phyloP scores from a whole-genome alignment of 2,888 invertebrate species.

The Gymnocheta viridis region DNA sequence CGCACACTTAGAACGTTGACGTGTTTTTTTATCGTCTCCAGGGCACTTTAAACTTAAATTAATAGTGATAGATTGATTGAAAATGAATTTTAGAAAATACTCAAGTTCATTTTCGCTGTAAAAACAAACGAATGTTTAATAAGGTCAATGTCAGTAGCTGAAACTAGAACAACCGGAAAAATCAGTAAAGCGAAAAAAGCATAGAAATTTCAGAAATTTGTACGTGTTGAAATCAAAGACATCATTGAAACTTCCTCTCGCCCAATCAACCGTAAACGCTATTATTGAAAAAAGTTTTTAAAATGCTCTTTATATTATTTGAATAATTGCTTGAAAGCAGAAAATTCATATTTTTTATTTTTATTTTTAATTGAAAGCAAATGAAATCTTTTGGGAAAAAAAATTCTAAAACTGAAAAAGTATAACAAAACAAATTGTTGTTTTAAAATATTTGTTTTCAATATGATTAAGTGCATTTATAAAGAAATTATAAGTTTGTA shows the following conservation, averaged over 20 bases:
- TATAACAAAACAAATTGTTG: slow-evolving; percentile 11
- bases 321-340: slow-evolving; percentile 40
- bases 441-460: too few species aligned
- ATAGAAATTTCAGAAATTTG: slow-evolving; percentile 10
- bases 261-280: slow-evolving; percentile 48
- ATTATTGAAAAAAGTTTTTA: slow-evolving; percentile 43
- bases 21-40: too few species aligned
- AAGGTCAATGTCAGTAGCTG: slow-evolving; percentile 59
- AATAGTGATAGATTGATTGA: slow-evolving; percentile 40
- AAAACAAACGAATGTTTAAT: slow-evolving; percentile 58
- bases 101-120: slow-evolving; percentile 58
- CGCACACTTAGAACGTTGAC: too few species aligned
- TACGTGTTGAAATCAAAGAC: slow-evolving; percentile 29
- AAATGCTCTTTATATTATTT: slow-evolving; percentile 13
- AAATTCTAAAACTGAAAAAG: background rate
- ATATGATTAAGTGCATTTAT: slow-evolving; percentile 24
- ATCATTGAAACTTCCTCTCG: slow-evolving; percentile 38
- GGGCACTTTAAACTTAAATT: too few species aligned
- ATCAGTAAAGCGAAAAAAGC: background rate
- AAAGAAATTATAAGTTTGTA: slow-evolving; percentile 12
- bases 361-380: slow-evolving; percentile 21
- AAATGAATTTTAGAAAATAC: slow-evolving; percentile 39
- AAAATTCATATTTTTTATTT: slow-evolving; percentile 11
- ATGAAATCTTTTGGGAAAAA: slow-evolving; percentile 9
- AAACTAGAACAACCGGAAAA: slow-evolving; percentile 2